Evolutionary conservation across 2,888 invertebrate genomes (phyloP).

Genomic region (Acanthosoma haemorrhoidale): DNA sequence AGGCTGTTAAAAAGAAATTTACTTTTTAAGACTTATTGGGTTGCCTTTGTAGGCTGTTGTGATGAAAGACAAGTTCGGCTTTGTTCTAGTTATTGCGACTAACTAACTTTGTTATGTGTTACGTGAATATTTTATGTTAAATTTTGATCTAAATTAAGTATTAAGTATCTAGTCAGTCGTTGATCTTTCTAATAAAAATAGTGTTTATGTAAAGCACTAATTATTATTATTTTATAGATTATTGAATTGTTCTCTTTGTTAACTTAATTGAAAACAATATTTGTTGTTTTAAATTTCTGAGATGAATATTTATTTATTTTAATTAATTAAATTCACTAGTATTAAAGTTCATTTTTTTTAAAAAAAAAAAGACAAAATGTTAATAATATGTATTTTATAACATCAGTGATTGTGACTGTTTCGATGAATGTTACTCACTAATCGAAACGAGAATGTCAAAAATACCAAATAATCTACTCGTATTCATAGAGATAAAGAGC

Average conservation of each 20-base stretch:
- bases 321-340: not conserved
- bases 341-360: no score
- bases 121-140: not conserved
- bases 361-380: slow-evolving; percentile 3
- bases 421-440: no score
- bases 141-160: not conserved
- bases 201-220: not conserved
- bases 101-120: not conserved
- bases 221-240: not conserved
- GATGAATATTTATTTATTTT: not conserved
- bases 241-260: not conserved
- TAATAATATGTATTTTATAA: not conserved
- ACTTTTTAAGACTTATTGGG: no score
- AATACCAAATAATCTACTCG: no score
- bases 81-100: no score
- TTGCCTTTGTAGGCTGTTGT: no score
- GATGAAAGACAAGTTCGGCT: no score
- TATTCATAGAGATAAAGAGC: no score
- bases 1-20: no score
- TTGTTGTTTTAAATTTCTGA: not conserved
- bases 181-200: not conserved
- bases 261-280: not conserved
- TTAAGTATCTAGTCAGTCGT: not conserved
- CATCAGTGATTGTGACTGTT: not conserved
- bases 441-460: no score